Evolutionary conservation across 2,113 vertebrate species (phyloP).

Genomic region (Ciconia boyciana): DNA sequence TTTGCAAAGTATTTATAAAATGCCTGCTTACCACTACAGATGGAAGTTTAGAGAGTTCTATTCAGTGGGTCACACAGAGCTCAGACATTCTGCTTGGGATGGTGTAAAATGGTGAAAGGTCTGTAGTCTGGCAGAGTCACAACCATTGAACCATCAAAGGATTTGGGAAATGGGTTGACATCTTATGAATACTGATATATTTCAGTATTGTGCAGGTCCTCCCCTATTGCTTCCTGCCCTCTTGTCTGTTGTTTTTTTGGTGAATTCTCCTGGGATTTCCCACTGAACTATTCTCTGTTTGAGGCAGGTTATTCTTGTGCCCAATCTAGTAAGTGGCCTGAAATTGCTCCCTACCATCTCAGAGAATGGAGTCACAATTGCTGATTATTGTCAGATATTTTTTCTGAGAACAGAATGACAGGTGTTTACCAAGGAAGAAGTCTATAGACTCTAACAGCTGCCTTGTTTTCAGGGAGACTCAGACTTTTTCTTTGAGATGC

Average conservation of each 20-base stretch:
- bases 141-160: background rate
- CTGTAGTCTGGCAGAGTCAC: background rate
- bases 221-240: background rate
- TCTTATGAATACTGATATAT: background rate
- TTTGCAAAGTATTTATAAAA: background rate
- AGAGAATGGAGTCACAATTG: background rate
- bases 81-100: background rate
- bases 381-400: background rate
- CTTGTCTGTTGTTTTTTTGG: background rate
- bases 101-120: background rate
- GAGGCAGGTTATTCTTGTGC: background rate
- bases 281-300: background rate
- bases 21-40: background rate
- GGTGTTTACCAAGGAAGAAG: background rate
- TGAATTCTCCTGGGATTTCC: background rate
- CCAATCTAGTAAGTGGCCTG: background rate
- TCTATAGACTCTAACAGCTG: background rate
- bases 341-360: background rate
- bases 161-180: background rate
- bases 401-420: background rate
- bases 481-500: background rate
- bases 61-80: background rate
- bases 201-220: background rate
- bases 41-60: background rate
- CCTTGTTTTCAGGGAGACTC: background rate